A percentile compares a stretch with the other conserved stretches of the same genome.
Evolutionary conservation across 2,797 vertebrate species (phyloP).

Genomic region (Lacerta bilineata): DNA sequence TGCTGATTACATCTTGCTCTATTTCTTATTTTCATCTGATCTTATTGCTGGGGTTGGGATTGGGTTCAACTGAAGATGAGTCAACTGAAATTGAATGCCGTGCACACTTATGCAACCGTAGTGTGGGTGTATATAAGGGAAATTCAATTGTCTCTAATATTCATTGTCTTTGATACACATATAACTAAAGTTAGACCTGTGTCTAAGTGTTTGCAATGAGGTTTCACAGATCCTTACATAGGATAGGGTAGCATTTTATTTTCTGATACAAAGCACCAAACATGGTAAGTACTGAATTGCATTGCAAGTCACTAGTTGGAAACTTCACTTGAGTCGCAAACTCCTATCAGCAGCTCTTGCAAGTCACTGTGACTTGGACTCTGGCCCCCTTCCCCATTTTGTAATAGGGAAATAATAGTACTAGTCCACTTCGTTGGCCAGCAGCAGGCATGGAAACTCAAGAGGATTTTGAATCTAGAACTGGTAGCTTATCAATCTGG

Average conservation of each 20-base stretch:
- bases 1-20: not conserved
- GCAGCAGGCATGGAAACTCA: not conserved
- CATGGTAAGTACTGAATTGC: not conserved
- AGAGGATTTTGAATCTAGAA: not conserved
- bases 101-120: not conserved
- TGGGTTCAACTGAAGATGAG: not conserved
- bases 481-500: not conserved
- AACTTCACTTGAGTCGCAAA: not conserved
- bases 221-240: not conserved
- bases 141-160: conserved; percentile 41
- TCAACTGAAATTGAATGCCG: not conserved
- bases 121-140: not conserved
- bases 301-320: not conserved
- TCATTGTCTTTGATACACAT: conserved; percentile 22
- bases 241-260: conserved; percentile 28
- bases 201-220: not conserved
- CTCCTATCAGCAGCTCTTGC: not conserved
- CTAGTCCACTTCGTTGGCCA: not conserved
- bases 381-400: not conserved
- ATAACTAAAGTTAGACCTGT: not conserved
- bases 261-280: not conserved
- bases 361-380: not conserved
- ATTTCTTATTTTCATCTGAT: not conserved
- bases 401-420: not conserved
- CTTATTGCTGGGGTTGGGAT: not conserved